phyloP scores from a whole-genome alignment of 2,797 vertebrate species.

The Amblyraja radiata region DNA sequence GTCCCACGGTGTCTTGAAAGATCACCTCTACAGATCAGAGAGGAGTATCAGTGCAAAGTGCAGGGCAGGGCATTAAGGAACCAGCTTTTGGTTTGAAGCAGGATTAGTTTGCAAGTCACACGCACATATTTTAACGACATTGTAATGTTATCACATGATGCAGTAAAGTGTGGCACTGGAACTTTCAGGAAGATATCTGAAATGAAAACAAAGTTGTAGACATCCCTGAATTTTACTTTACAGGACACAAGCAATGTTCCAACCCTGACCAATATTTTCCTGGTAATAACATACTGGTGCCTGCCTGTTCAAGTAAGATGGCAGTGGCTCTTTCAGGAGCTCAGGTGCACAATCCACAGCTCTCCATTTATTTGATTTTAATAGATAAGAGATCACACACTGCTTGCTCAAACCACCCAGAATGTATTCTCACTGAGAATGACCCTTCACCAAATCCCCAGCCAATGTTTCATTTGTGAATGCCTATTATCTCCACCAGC shows the following conservation, averaged over 20 bases:
- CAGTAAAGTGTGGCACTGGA: background rate
- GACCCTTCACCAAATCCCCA: background rate
- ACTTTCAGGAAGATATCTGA: background rate
- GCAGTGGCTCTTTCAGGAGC: background rate
- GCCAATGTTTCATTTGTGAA: background rate
- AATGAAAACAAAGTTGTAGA: background rate
- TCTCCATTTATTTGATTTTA: background rate
- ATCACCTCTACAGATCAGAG: no score
- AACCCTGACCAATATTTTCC: background rate
- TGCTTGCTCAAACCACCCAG: background rate
- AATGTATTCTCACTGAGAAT: background rate
- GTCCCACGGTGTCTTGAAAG: no score
- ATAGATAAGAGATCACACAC: background rate
- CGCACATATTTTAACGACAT: background rate
- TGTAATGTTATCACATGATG: background rate
- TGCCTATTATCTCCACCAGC: background rate
- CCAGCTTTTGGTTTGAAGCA: background rate
- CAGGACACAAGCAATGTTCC: background rate
- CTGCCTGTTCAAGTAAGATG: background rate
- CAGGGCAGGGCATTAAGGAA: no score
- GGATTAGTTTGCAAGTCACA: background rate
- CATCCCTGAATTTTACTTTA: background rate
- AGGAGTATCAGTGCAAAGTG: no score
- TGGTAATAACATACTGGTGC: background rate
- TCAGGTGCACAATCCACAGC: background rate